A percentile compares a stretch with the other conserved stretches of the same genome.
phyloP scores from a whole-genome alignment of 2,113 vertebrate genomes.

The Triplophysa tibetana region DNA sequence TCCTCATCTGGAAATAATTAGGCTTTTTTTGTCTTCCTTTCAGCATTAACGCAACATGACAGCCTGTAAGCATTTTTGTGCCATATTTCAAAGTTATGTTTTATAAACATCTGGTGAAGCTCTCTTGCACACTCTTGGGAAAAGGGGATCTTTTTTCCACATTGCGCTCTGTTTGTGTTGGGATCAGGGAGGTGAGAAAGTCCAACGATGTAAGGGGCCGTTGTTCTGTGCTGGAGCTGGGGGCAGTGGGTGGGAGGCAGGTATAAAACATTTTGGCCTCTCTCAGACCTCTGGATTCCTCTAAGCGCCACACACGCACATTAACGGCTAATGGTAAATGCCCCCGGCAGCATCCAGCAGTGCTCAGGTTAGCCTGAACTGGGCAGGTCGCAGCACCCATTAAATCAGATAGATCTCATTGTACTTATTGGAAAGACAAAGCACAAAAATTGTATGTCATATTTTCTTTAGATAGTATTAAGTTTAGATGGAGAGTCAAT shows the following conservation, averaged over 20 bases:
- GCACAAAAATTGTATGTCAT: too few species aligned
- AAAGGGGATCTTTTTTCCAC: conserved; percentile 59
- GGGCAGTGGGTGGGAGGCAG: conserved; percentile 50
- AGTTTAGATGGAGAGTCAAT: too few species aligned
- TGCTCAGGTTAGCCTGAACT: conserved; percentile 24
- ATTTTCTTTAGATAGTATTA: too few species aligned
- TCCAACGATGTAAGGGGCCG: conserved; percentile 48
- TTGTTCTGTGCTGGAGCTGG: conserved; percentile 47
- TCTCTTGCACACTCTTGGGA: conserved; percentile 55
- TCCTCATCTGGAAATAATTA: conserved; percentile 91
- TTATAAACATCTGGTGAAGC: conserved; percentile 68
- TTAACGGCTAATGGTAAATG: conserved; percentile 32
- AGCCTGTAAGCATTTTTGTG: conserved; percentile 67
- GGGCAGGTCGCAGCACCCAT: conserved; percentile 8
- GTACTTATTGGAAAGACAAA: neutral
- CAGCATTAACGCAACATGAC: conserved; percentile 64
- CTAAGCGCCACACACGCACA: conserved; percentile 25
- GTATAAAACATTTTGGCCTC: conserved; percentile 48
- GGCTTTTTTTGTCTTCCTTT: conserved; percentile 75
- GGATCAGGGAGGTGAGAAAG: conserved; percentile 59
- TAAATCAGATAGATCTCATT: conserved; percentile 45
- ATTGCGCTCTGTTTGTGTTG: conserved; percentile 59
- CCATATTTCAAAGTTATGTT: conserved; percentile 66
- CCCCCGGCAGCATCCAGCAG: conserved; percentile 40
- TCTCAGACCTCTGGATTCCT: conserved; percentile 40